Base-by-base conservation (phyloP, 1,140 invertebrate genomes). In the Battus philenor region DNA sequence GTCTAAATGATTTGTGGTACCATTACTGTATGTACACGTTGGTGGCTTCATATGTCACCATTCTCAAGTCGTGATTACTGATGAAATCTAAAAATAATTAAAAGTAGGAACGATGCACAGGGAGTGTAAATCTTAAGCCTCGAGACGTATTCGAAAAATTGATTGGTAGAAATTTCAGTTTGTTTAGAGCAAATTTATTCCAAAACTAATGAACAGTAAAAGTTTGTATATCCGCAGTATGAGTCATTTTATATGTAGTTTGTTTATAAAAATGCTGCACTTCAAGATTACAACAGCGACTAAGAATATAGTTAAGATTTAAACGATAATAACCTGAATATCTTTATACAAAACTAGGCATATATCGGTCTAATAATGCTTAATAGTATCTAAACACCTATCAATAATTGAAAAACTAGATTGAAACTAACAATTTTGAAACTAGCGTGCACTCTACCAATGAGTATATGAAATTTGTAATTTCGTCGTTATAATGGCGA, bases 391-490 rank as follows among this genome's bases (percentile, higher is more conserved):
- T 47, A 54, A 30, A 38, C 27, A 44, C 20, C 29, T 45, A 33
- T 53, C 30, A 49, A 51, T 47, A 60, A 61, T 71, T 72, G 44
- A 44, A 67, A 64, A 67, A 65, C 72, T 80, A 80, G 58, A 61
- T 69, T 64, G 73, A 68, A 49, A 66, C 76, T 79, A 80, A 76
- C 58, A 80, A 79, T 79, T 77, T 78, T 72, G 73, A 76, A 77
- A 79, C 77, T 84, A 84, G 59, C 79, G 79, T 84, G 79, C 79
- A 84, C 39, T 67, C 79, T 81, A 83, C 75, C 44, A 60, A 68
- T 70, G 65, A 64, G 68, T 52, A 61, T 54, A 69, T 66, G 62
- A 29, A 41, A 29, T 18, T 41, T 22, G 31, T 33, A 56, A 54
- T 54, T 51, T 48, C 38, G 24, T 27, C 29, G 12, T 41, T 26